Evolutionary conservation across 2,888 invertebrate genomes (phyloP), one percentile per base, ranked within the genome.

Genomic region (Eustalomyia histrio): DNA sequence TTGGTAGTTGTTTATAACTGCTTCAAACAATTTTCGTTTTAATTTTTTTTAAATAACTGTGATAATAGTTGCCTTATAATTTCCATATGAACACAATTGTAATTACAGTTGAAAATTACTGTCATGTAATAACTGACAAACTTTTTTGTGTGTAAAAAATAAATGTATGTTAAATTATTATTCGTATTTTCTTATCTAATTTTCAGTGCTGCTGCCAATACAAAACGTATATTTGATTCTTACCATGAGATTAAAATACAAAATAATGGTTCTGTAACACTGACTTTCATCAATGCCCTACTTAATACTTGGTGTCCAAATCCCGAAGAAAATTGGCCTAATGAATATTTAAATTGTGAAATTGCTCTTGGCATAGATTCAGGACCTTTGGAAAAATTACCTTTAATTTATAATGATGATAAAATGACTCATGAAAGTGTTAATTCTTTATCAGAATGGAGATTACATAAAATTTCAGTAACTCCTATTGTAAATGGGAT

Each of bases 261-360:
- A 39, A 69, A 79, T 52, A 86, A 88, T 75, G 90, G 90, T 0
- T 83, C 79, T 9, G 83, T 90, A 0, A 85, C 82, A 3, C 71
- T 89, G 47, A 73, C 86, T 21, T 85, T 84, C 33, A 84, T 80
- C 10, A 87, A 90, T 72, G 84, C 86, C 1, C 86, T 87, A 61
- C 43, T 88, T 9, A 83, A 82, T 17, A 88, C 87, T 2, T 90
- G 90, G 90, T 90, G 90, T 67, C 83, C 86, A 33, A 87, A 90
- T 79, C 83, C 82, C 0, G 83, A 85, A 17, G 80, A 83, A 14
- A 87, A 89, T 83, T 90, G 90, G 90, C 90, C 90, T 18, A 85
- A 86, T 52, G 90, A 90, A 74, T 84, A 84, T 14, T 79, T 88
- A 12, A 80, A 82, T 7, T 90, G 90, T 65, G 86, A 86, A n/a